Evolutionary conservation across 2,113 vertebrate genomes (phyloP), one percentile per base, ranked within the genome.

Genomic region (Lagopus leucura): DNA sequence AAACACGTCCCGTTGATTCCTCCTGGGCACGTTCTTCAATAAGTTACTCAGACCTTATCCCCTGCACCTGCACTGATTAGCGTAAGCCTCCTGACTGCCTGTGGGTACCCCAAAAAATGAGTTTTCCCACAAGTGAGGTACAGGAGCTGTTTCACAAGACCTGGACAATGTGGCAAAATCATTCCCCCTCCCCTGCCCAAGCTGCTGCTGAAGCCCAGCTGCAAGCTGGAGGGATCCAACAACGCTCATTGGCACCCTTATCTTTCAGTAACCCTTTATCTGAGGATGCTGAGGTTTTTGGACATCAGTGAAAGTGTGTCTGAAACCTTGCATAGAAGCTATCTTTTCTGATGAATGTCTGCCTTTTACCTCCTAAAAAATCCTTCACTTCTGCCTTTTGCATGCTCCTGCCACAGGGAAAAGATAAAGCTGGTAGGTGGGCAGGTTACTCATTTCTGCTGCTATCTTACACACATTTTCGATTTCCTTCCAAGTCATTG

Each of bases 101-200:
- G 79, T 94, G 96, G 82, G 85, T 94, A 97, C 36, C 73, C 89
- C 82, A 17, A 64, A 69, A 75, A 80, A 63, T 12, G n/a, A 13
- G 20, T 82, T 96, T 96, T 96, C 95, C 94, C 89, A 95, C 82
- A 92, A 8, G 16, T 50, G 27, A 67, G 55, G 64, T 83, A 75
- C 95, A 94, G 92, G 67, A 91, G 16, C 60, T 61, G 60, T 78
- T 82, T 30, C 55, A 25, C 14, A 13, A 74, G 82, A 75, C 38
- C 63, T 91, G 65, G 65, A 40, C 1, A 1, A 71, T 18, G 42
- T 16, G 50, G 72, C 38, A 80, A 77, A 25, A 21, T 66, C 21
- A 10, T 47, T 45, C 21, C 19, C 17, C 9, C 13, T 11, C 27
- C 2, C 18, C 13, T 57, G n/a, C 43, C 28, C 42, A n/a, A 52